Evolutionary conservation across 2,888 invertebrate genomes (phyloP).

Genomic region (Ophion ellenae): DNA sequence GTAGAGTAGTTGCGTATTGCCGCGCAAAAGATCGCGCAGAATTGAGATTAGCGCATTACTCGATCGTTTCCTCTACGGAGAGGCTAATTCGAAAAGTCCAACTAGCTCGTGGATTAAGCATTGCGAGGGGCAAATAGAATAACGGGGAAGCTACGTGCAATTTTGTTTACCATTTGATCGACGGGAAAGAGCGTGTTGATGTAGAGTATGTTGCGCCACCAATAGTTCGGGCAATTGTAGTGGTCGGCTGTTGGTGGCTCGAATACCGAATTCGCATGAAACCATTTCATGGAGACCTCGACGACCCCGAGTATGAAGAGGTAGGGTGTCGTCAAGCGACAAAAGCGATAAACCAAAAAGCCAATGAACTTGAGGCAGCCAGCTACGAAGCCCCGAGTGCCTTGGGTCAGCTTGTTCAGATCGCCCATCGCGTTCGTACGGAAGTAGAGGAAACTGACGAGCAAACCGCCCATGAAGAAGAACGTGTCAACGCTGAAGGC

Average conservation of each 20-base stretch:
- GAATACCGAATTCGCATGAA: conserved; percentile 92
- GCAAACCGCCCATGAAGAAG: conserved; percentile 87
- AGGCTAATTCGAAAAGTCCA: too few species aligned
- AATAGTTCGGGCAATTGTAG: conserved; percentile 92
- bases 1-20: too few species aligned
- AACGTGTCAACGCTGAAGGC: conserved; percentile 84
- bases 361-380: conserved; percentile 88
- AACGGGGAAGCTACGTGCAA: not conserved
- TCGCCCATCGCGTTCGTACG: conserved; percentile 86
- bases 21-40: too few species aligned
- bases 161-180: conserved; percentile 93
- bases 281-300: conserved; percentile 94
- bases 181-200: conserved; percentile 94
- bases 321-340: conserved; percentile 91
- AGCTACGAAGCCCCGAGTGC: conserved; percentile 79
- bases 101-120: not conserved
- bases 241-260: conserved; percentile 93
- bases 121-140: not conserved
- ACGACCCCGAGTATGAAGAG: conserved; percentile 93
- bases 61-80: too few species aligned
- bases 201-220: conserved; percentile 95
- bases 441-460: conserved; percentile 94
- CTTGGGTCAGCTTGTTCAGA: conserved; percentile 86
- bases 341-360: conserved; percentile 89
- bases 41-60: too few species aligned